These are phyloP conservation scores for Tiaroga cobitis DNA, from an alignment of 2,797 vertebrate species.

Conservation along the genomic window DNA sequence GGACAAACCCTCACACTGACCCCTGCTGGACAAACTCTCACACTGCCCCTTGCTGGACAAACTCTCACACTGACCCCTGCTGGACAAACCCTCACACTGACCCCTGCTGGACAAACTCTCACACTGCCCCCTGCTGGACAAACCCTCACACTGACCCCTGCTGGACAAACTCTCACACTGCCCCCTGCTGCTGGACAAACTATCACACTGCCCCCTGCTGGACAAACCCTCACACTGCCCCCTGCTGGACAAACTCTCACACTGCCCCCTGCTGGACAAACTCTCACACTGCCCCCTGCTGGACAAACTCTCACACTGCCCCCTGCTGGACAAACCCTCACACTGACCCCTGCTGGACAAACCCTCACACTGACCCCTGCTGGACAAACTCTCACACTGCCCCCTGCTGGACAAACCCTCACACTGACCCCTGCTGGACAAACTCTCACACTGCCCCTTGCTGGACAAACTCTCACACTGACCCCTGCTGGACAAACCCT, in stretches of 20 bases:
- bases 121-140: too few relatives aligned
- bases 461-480: background rate
- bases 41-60: background rate
- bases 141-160: background rate
- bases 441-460: slow-evolving; percentile 6
- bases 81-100: background rate
- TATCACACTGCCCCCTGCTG: too few relatives aligned
- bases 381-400: background rate
- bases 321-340: too few relatives aligned
- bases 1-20: background rate
- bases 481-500: too few relatives aligned
- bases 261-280: too few relatives aligned
- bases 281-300: background rate
- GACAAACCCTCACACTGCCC: background rate
- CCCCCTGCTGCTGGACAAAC: background rate
- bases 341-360: slow-evolving; percentile 1
- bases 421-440: too few relatives aligned
- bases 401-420: background rate
- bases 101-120: background rate
- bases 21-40: too few relatives aligned
- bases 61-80: too few relatives aligned
- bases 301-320: background rate
- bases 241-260: background rate
- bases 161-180: background rate
- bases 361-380: too few relatives aligned